These are phyloP conservation scores for Callipepla squamata DNA, from an alignment of 2,113 vertebrate genomes.

Conservation along the genomic window DNA sequence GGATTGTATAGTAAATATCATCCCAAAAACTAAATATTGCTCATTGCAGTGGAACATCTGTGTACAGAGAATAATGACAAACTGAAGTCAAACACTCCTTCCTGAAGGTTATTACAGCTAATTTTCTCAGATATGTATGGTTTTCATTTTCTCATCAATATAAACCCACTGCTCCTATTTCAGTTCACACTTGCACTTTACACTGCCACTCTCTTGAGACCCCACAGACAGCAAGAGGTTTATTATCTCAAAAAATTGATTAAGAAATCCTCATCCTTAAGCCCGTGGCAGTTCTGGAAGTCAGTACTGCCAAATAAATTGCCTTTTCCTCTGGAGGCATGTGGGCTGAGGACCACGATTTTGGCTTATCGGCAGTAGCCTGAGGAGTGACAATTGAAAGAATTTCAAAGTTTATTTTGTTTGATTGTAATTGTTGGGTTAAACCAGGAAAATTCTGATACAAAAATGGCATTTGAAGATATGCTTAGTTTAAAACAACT, in stretches of 20 bases:
- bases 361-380: neutral
- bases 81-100: neutral
- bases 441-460: neutral
- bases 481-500: neutral
- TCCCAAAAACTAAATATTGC: neutral
- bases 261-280: neutral
- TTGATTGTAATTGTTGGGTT: neutral
- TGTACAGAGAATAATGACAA: neutral
- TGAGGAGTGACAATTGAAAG: neutral
- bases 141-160: neutral
- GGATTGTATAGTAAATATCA: neutral
- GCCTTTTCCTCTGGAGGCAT: neutral
- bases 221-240: neutral
- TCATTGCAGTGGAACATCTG: neutral
- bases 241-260: neutral
- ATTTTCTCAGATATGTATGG: neutral
- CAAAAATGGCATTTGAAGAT: neutral
- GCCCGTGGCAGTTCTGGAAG: neutral
- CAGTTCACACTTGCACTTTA: fast-evolving
- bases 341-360: neutral
- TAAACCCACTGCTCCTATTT: neutral
- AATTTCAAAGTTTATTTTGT: neutral
- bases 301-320: neutral
- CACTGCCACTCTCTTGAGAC: neutral
- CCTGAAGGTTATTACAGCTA: neutral